Percentiles rank a stretch among this genome's conserved stretches.
phyloP scores from a whole-genome alignment of 1,140 invertebrate genomes.

The Drosophila pandora region DNA sequence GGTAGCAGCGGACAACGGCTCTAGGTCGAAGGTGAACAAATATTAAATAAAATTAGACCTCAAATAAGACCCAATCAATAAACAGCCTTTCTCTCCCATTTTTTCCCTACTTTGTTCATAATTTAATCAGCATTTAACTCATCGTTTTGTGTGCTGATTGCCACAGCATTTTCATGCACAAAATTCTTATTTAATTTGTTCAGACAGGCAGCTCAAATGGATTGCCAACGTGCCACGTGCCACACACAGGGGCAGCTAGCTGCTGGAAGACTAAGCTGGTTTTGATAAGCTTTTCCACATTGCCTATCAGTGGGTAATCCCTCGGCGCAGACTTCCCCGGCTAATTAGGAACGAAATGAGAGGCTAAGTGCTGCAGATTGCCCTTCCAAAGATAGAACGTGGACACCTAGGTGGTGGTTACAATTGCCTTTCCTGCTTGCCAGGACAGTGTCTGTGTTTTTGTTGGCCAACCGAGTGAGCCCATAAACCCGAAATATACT shows the following conservation, averaged over 20 bases:
- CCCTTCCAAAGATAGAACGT: neutral
- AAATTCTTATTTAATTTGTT: slow-evolving; percentile 38
- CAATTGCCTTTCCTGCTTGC: neutral
- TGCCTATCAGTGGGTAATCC: slow-evolving; percentile 37
- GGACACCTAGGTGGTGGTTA: neutral
- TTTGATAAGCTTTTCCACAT: slow-evolving; percentile 23
- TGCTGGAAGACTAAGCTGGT: slow-evolving; percentile 2
- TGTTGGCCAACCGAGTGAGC: neutral
- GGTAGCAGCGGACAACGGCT: neutral
- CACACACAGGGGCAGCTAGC: neutral
- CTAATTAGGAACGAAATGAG: slow-evolving; percentile 25
- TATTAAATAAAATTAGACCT: too few species aligned
- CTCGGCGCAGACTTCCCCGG: slow-evolving; percentile 12
- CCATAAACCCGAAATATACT: neutral
- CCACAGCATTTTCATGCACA: slow-evolving; percentile 2
- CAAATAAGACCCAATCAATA: too few species aligned
- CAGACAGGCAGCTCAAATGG: slow-evolving; percentile 21
- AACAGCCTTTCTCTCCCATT: neutral
- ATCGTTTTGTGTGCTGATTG: slow-evolving; percentile 20
- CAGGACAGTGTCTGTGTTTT: neutral
- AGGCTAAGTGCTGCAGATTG: slow-evolving; percentile 8
- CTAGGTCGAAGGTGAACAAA: too few species aligned
- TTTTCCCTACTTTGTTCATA: neutral
- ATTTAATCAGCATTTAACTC: slow-evolving; percentile 4
- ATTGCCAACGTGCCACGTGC: slow-evolving; percentile 16